A percentile compares a stretch with the other conserved stretches of the same genome.
Evolutionary conservation across 2,888 invertebrate species (phyloP).

Genomic region (Rhagophthalmus giganteus): DNA sequence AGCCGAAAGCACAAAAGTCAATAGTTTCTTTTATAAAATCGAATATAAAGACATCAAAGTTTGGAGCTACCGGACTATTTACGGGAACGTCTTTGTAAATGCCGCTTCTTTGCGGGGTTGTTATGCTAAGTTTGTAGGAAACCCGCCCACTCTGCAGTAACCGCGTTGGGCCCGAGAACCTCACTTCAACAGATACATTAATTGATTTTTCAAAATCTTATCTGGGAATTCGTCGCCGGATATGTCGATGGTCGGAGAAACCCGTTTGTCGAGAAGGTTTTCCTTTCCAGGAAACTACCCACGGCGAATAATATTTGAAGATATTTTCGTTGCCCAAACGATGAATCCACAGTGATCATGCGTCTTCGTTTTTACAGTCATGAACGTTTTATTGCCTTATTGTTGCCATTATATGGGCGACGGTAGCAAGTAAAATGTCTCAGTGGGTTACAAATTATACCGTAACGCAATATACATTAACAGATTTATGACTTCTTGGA

Average conservation of each 20-base stretch:
- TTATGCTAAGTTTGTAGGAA: constrained; percentile 25
- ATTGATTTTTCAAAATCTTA: no score
- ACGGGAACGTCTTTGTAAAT: constrained; percentile 22
- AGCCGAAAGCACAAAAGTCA: constrained; percentile 26
- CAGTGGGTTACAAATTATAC: constrained; percentile 30
- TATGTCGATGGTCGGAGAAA: no score
- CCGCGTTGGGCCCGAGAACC: no score
- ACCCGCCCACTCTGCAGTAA: constrained; percentile 20
- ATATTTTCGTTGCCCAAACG: no score
- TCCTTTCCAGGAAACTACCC: constrained; percentile 3
- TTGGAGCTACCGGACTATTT: constrained; percentile 25
- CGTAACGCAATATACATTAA: constrained; percentile 27
- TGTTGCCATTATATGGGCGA: constrained; percentile 21
- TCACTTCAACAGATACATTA: no score
- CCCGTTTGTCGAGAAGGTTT: no score
- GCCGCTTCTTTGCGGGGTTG: constrained; percentile 25
- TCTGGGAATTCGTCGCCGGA: no score
- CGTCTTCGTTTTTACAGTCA: constrained; percentile 25
- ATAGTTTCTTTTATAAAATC: constrained; percentile 26
- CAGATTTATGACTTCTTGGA: constrained; percentile 24
- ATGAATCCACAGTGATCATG: no score
- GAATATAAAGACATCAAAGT: constrained; percentile 31
- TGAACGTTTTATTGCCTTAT: constrained; percentile 34
- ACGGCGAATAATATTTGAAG: no score
- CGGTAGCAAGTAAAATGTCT: constrained; percentile 32